Base-by-base conservation (phyloP, 1,140 invertebrate genomes). In the Drosophila sucinea region DNA sequence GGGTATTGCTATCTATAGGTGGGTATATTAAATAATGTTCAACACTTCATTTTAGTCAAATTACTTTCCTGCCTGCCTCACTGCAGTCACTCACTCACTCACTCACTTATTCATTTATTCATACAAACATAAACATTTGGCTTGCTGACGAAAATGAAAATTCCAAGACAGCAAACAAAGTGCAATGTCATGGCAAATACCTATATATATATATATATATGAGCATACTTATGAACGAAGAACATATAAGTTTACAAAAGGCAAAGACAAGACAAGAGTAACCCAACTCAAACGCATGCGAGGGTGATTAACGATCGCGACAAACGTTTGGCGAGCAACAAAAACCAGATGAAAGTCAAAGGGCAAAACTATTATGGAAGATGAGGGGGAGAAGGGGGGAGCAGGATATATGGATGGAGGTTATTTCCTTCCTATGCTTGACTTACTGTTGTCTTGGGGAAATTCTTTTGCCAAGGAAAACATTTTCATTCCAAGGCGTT, bases 401-500 rank as follows among this genome's bases (percentile, higher is more conserved):
- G 17, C 44, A 51, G 44, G 44, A 51, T 51, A 51, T 69, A 54
- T 54, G 60, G 27, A 17, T 62, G 33, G 33, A 30, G 27, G 38
- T 56, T 55, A 32, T 65, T 54, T 63, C 30, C 40, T 44, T 51
- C 40, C 44, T 63, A 63, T 44, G 47, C 30, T 41, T 51, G 40
- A 63, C 61, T 51, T 27, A 44, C 63, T 68, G 65, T 32, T 77
- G 66, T 60, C 67, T 77, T 74, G 77, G 40, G 73, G 51, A 70
- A 73, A 86, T 89, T 87, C 86, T 79, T 85, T 78, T 63, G 65
- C 57, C 62, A 82, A 89, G 76, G 77, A 89, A 89, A 87, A 87
- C 84, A 87, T 87, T 87, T 87, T 89, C 84, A 87, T 87, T 87
- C 84, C 84, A 67, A 80, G 66, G 80, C 84, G 84, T 83, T 78